Evolutionary conservation across 2,888 invertebrate genomes (phyloP), one percentile per base, ranked within the genome.

Genomic region (Orchesellides sinensis): DNA sequence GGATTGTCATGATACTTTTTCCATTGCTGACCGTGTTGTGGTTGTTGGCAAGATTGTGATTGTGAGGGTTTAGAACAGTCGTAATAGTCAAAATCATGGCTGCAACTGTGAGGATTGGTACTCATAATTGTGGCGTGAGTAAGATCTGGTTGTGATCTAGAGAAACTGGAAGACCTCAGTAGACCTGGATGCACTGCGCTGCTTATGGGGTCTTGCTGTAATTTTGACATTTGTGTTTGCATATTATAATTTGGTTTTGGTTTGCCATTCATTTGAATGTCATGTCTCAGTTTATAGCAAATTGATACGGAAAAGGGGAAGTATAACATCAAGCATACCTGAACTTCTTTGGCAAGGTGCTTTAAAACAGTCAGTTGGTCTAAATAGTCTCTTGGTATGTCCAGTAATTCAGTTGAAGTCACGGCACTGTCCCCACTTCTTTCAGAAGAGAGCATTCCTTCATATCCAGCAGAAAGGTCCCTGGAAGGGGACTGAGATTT

Each of bases 91-190:
- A 83, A 84, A 21, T 80, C 84, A 25, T 84, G 85, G 49, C 80
- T 85, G 23, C 78, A 79, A 52, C 56, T 79, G 54, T 82, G 75
- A 27, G 85, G 85, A 32, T 83, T 70, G 10, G 79, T 74, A 19
- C 75, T 84, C 69, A 80, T 75, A 10, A 82, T 72, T 0, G 83
- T 79, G 14, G 83, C 70, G 66, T 93, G 93, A 0, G 94, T 94
- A 85, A 96, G 91, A 91, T 96, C 96, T 0, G 96, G 96, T 89
- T 96, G 96, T 0, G 96, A 96, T 88, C 95, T 92, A 4, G 95
- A 95, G 82, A 95, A 89, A 80, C 92, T 93, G 2, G 87, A 74
- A 25, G 87, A 87, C 35, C 86, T 86, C 25, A 87, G 70, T 14
- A 88, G 63, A 78, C 83, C 84, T n/a, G 77, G 73, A 68, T 78